These are phyloP conservation scores for Drosophila dives DNA, from an alignment of 2,888 invertebrate genomes.

Conservation along the genomic window DNA sequence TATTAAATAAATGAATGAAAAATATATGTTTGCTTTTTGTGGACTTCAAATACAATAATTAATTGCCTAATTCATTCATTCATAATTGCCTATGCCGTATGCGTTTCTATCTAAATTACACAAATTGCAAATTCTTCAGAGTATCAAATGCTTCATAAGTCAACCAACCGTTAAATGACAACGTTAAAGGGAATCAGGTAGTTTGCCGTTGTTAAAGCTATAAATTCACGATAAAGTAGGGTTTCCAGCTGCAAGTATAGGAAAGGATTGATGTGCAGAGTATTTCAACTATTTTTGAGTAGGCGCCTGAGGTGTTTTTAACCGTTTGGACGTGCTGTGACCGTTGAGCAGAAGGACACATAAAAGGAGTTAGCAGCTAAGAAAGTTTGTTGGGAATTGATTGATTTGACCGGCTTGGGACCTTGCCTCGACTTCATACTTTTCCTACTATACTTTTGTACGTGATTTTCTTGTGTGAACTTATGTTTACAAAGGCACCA, in stretches of 20 bases:
- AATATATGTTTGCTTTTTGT: not conserved
- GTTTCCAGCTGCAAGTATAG: not conserved
- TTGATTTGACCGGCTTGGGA: constrained; percentile 42
- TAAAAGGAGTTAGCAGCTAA: constrained; percentile 10
- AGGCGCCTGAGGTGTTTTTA: constrained; percentile 26
- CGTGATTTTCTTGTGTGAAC: constrained; percentile 26
- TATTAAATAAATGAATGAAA: not conserved
- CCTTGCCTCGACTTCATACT: not conserved
- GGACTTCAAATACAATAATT: not conserved
- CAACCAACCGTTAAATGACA: constrained; percentile 26
- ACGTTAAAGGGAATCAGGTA: constrained; percentile 53
- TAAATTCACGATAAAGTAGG: constrained; percentile 44
- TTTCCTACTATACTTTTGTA: constrained; percentile 1
- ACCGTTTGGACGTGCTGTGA: constrained; percentile 30
- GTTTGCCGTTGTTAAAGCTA: constrained; percentile 24
- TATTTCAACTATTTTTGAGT: constrained; percentile 32
- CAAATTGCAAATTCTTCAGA: constrained; percentile 5
- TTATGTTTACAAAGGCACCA: constrained; percentile 29
- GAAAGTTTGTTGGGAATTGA: constrained; percentile 35
- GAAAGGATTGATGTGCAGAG: constrained; percentile 10
- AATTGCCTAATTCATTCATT: constrained; percentile 6
- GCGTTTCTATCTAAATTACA: not conserved
- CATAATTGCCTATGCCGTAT: not conserved
- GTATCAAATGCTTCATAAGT: not conserved
- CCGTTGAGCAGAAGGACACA: constrained; percentile 10